Percentiles rank a stretch among this genome's conserved stretches.
These are phyloP conservation scores for Athrips mouffetella DNA, from an alignment of 2,888 invertebrate genomes.

Conservation along the genomic window DNA sequence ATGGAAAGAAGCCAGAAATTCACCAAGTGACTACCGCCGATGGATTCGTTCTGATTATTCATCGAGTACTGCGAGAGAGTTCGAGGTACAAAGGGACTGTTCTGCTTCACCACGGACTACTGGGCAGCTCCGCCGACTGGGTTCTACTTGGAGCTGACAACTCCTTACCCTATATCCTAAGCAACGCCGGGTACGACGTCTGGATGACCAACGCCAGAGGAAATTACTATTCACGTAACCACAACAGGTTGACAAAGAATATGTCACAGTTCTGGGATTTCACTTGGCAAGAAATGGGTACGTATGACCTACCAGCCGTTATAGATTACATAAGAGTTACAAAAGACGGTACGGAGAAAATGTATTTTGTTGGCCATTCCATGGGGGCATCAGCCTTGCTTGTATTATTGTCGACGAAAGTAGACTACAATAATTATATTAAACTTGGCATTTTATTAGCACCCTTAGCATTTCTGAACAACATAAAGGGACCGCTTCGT, in stretches of 20 bases:
- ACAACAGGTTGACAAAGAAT: slow-evolving; percentile 23
- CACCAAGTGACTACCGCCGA: slow-evolving; percentile 37
- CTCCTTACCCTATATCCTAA: slow-evolving; percentile 52
- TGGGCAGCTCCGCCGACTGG: slow-evolving; percentile 50
- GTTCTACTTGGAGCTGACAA: slow-evolving; percentile 38
- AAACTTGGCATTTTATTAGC: slow-evolving; percentile 40
- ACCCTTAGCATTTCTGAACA: slow-evolving; percentile 44
- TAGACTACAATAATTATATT: slow-evolving; percentile 40
- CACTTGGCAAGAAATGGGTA: slow-evolving; percentile 50
- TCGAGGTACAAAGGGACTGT: slow-evolving; percentile 35
- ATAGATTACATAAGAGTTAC: slow-evolving; percentile 40
- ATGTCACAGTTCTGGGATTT: slow-evolving; percentile 43
- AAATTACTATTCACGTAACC: slow-evolving; percentile 43
- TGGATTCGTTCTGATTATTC: slow-evolving; percentile 53
- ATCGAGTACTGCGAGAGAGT: slow-evolving; percentile 34
- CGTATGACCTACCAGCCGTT: slow-evolving; percentile 40
- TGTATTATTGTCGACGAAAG: too few relatives aligned
- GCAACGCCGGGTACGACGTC: slow-evolving; percentile 71
- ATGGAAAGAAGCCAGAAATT: background rate
- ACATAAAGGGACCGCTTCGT: slow-evolving; percentile 40
- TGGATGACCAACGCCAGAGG: too few relatives aligned
- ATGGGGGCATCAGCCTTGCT: slow-evolving; percentile 46
- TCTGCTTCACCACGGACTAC: slow-evolving; percentile 44
- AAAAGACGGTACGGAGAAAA: slow-evolving; percentile 27
- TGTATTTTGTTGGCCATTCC: slow-evolving; percentile 46